These are phyloP conservation scores for Dolichopus griseipennis DNA, from an alignment of 2,888 invertebrate species.

Conservation along the genomic window DNA sequence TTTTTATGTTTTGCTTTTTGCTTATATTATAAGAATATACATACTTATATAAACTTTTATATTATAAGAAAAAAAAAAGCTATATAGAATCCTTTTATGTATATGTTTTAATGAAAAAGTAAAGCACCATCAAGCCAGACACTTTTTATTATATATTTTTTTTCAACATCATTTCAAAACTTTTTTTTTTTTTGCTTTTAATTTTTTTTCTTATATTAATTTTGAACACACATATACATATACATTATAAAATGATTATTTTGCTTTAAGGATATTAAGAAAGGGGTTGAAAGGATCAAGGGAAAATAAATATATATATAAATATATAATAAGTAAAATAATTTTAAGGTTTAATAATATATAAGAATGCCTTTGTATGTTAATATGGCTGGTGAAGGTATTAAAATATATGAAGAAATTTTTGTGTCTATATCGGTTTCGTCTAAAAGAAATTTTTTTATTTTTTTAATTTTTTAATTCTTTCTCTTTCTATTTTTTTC, in stretches of 20 bases:
- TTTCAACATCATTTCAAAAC: not conserved
- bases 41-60: not conserved
- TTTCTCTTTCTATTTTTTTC: not conserved
- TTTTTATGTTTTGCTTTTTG: too few species aligned
- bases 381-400: not conserved
- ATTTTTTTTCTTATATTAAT: not conserved
- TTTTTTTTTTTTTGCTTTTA: not conserved
- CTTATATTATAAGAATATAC: not conserved
- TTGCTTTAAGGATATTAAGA: not conserved
- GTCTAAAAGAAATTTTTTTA: constrained; percentile 12
- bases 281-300: constrained; percentile 6
- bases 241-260: too few species aligned
- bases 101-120: not conserved
- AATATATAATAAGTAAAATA: not conserved
- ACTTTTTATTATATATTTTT: not conserved
- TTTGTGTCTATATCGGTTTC: constrained; percentile 22
- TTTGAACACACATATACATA: not conserved
- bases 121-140: not conserved
- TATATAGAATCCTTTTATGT: not conserved
- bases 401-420: constrained; percentile 14
- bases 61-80: not conserved
- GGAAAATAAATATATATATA: not conserved
- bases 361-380: not conserved
- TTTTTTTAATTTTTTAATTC: not conserved
- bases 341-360: not conserved